Evolutionary conservation across 2,113 vertebrate species (phyloP).

Genomic region (Hydrochoerus hydrochaeris): DNA sequence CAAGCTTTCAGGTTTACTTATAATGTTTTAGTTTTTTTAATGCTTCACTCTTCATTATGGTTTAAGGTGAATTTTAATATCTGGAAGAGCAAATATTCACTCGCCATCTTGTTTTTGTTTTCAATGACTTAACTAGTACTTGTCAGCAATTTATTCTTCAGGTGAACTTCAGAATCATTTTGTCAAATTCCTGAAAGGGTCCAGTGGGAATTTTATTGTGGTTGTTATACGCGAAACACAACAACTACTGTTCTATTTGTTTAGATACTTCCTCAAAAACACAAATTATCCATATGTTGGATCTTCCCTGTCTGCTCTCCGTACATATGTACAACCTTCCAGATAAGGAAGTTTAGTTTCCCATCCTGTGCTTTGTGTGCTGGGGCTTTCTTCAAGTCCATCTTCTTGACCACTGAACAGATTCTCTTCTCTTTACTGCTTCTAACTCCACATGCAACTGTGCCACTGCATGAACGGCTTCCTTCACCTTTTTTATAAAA

Average conservation of each 20-base stretch:
- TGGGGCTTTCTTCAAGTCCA: not conserved
- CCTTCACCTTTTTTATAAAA: not conserved
- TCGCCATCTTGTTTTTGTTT: not conserved
- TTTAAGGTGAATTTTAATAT: not conserved
- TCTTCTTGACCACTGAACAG: not conserved
- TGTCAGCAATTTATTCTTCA: slow-evolving; percentile 44
- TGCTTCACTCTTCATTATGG: not conserved
- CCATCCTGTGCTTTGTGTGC: not conserved
- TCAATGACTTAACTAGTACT: not conserved
- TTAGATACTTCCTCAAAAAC: not conserved
- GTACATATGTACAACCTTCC: not conserved
- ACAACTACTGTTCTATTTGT: slow-evolving; percentile 21
- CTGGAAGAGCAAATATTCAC: not conserved
- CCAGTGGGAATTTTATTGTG: not conserved
- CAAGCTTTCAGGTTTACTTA: not conserved
- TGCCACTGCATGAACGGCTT: not conserved
- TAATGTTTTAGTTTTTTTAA: not conserved
- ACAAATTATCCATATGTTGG: not conserved
- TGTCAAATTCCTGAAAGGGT: slow-evolving; percentile 2
- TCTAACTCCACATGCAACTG: not conserved
- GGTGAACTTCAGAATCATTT: slow-evolving; percentile 51
- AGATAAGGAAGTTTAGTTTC: not conserved
- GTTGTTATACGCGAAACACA: slow-evolving; percentile 26
- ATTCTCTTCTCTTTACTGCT: not conserved
- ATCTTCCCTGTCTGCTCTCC: not conserved